Conservation (phyloP, 2,113 vertebrate species). For the Thryonomys swinderianus region DNA sequence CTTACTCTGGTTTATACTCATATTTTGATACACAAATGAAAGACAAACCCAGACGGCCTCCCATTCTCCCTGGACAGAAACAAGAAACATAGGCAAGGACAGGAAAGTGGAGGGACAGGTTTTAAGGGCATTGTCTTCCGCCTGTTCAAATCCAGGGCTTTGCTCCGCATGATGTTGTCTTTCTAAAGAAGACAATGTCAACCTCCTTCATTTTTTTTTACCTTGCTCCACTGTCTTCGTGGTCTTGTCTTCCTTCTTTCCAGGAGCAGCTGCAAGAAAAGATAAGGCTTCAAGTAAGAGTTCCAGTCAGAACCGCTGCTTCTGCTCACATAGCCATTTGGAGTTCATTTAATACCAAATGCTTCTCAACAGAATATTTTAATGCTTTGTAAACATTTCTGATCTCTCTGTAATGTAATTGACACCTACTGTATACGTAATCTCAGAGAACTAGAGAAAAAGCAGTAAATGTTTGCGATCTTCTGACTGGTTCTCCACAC, state of each 20-base stretch:
- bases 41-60: neutral
- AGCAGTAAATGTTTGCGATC: neutral
- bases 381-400: slow-evolving; percentile 53
- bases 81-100: slow-evolving; percentile 27
- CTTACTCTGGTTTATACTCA: slow-evolving; percentile 8
- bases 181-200: slow-evolving; percentile 76
- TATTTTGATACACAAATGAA: slow-evolving; percentile 53
- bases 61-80: slow-evolving; percentile 52
- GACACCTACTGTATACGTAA: slow-evolving; percentile 53
- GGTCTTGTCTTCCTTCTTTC: slow-evolving; percentile 85
- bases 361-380: slow-evolving; percentile 49
- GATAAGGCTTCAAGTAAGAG: slow-evolving; percentile 73
- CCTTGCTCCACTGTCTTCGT: slow-evolving; percentile 83
- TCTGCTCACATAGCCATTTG: slow-evolving; percentile 37
- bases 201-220: slow-evolving; percentile 82
- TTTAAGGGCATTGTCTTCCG: slow-evolving; percentile 73
- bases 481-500: neutral
- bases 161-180: slow-evolving; percentile 60
- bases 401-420: neutral
- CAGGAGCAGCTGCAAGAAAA: slow-evolving; percentile 83
- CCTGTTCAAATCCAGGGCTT: slow-evolving; percentile 71
- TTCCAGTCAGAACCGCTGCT: slow-evolving; percentile 40
- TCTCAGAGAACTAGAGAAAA: slow-evolving; percentile 51
- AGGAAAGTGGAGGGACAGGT: slow-evolving; percentile 33
- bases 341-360: slow-evolving; percentile 7